phyloP scores from a whole-genome alignment of 2,797 vertebrate genomes.

The Muraenolepis orangiensis region DNA sequence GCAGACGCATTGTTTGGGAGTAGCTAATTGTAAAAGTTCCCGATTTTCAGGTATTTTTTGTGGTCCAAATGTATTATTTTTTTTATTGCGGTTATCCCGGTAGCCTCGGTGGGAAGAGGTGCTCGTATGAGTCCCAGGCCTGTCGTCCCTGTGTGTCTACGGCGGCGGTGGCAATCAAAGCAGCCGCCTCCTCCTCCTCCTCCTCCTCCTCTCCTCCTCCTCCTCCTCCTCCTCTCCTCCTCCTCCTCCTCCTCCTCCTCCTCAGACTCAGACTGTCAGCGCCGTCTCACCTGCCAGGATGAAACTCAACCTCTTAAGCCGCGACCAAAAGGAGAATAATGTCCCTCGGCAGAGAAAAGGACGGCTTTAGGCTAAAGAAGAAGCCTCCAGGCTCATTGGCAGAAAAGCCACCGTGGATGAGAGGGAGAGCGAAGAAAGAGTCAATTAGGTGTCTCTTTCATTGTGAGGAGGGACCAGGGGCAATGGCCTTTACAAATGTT shows the following conservation, averaged over 20 bases:
- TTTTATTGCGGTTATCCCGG: too few species aligned
- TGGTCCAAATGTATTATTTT: constrained; percentile 59
- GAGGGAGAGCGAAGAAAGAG: constrained; percentile 52
- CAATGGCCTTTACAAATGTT: constrained; percentile 44
- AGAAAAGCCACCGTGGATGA: constrained; percentile 55
- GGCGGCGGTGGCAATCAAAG: constrained; percentile 65
- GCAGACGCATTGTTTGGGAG: constrained; percentile 62
- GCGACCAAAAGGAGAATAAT: constrained; percentile 70
- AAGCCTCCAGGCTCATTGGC: constrained; percentile 65
- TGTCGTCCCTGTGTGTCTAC: constrained; percentile 59
- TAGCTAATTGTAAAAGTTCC: constrained; percentile 56
- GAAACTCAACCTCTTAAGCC: constrained; percentile 63
- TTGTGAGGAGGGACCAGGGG: constrained; percentile 51
- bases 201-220: constrained; percentile 53
- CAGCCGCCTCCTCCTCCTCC: constrained; percentile 54
- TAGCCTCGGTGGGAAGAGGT: constrained; percentile 69
- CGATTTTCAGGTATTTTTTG: constrained; percentile 66
- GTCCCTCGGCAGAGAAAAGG: constrained; percentile 66
- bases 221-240: constrained; percentile 50
- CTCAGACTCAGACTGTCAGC: constrained; percentile 64
- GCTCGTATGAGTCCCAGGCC: constrained; percentile 62
- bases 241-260: constrained; percentile 52
- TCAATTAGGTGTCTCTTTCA: constrained; percentile 67
- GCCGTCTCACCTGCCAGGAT: constrained; percentile 65
- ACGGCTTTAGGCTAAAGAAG: constrained; percentile 61